Conservation (phyloP, 2,797 vertebrate species). For the Sebastes elongatus region DNA sequence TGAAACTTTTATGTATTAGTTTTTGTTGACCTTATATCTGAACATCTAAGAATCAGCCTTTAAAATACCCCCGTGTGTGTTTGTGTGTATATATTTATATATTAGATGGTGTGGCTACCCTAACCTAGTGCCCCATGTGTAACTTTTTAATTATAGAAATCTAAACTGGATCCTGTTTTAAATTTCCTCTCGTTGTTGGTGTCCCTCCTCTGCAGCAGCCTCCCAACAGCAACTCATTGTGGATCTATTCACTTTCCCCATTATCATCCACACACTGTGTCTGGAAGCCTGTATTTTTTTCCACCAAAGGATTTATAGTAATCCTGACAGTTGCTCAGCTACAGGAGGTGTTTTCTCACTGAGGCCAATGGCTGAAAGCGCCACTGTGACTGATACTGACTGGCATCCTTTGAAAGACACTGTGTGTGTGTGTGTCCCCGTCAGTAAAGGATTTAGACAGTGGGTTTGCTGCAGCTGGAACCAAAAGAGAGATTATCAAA, state of each 20-base stretch:
- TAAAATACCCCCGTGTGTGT: not conserved
- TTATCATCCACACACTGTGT: conserved; percentile 46
- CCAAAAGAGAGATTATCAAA: conserved; percentile 64
- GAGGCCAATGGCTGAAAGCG: conserved; percentile 50
- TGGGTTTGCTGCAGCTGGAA: conserved; percentile 37
- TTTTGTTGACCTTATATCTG: not conserved
- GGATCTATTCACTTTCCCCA: conserved; percentile 42
- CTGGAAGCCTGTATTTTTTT: conserved; percentile 40
- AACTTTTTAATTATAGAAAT: not conserved
- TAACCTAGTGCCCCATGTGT: not conserved
- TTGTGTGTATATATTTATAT: not conserved
- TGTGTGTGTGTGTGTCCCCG: conserved; percentile 22
- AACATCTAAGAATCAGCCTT: not conserved
- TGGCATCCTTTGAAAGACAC: conserved; percentile 45
- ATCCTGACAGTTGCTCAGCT: conserved; percentile 72
- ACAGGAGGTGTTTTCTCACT: conserved; percentile 65
- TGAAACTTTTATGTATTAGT: not conserved
- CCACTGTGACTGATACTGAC: conserved; percentile 54
- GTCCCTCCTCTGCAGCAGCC: conserved; percentile 12
- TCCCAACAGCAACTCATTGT: conserved; percentile 33
- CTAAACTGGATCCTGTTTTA: not conserved
- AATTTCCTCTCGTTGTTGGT: not conserved
- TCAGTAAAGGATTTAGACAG: conserved; percentile 33
- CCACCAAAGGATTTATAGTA: conserved; percentile 67
- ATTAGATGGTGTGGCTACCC: not conserved